Evolutionary conservation across 2,797 vertebrate species (phyloP).

Genomic region (Catamblyrhynchus diadema): DNA sequence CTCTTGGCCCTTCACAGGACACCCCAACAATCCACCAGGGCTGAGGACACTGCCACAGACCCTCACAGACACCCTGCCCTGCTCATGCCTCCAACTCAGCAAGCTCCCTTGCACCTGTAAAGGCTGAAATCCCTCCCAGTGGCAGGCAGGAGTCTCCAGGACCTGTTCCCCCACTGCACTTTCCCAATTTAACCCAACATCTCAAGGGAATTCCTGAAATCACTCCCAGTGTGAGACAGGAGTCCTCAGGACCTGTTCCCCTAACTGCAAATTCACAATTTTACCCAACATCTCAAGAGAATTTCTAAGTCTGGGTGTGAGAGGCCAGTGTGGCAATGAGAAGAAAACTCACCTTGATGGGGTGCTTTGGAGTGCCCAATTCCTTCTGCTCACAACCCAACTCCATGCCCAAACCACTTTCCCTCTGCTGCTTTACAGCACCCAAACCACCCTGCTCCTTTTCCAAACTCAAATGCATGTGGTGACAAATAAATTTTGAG

Average conservation of each 20-base stretch:
- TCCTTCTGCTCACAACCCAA: not conserved
- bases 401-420: accelerated
- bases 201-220: not conserved
- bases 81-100: accelerated
- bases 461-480: not conserved
- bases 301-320: not conserved
- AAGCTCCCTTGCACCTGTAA: accelerated
- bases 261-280: no score
- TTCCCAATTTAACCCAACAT: not conserved
- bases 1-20: not conserved
- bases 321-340: accelerated
- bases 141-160: not conserved
- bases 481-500: not conserved
- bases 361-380: no score
- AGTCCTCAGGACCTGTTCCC: no score
- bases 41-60: not conserved
- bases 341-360: not conserved
- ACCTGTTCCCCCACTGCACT: not conserved
- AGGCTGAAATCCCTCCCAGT: not conserved
- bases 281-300: no score
- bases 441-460: not conserved
- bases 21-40: not conserved
- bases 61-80: not conserved
- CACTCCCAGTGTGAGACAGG: accelerated
- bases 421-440: not conserved